Percentiles rank a stretch among this genome's conserved stretches.
These are phyloP conservation scores for Lepas anatifera DNA, from an alignment of 2,888 invertebrate genomes.

Conservation along the genomic window DNA sequence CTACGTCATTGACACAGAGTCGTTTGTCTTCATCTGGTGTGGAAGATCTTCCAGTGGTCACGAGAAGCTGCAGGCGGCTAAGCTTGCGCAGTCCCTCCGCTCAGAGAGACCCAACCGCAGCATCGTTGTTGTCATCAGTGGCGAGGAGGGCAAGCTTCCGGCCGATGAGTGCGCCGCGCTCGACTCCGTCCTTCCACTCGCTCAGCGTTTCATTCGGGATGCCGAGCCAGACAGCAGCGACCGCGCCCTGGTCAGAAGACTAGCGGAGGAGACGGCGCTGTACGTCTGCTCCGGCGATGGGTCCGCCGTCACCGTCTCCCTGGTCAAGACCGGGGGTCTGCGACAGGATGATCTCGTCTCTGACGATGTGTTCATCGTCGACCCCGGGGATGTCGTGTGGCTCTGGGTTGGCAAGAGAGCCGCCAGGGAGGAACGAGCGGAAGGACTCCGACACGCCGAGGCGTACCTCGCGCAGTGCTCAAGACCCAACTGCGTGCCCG, in stretches of 20 bases:
- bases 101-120: constrained; percentile 39
- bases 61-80: constrained; percentile 64
- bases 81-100: constrained; percentile 55
- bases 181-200: constrained; percentile 44
- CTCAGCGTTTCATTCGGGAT: constrained; percentile 26
- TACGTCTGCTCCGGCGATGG: constrained; percentile 63
- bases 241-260: constrained; percentile 18
- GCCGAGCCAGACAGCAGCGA: constrained; percentile 21
- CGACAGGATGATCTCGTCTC: constrained; percentile 58
- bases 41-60: constrained; percentile 66
- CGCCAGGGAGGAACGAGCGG: constrained; percentile 57
- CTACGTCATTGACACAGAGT: constrained; percentile 61
- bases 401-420: constrained; percentile 77
- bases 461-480: constrained; percentile 73
- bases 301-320: constrained; percentile 71
- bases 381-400: constrained; percentile 75
- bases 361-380: constrained; percentile 59
- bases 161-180: constrained; percentile 49
- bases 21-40: constrained; percentile 71
- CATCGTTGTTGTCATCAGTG: constrained; percentile 71
- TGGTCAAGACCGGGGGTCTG: constrained; percentile 71
- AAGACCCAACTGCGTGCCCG: constrained; percentile 56
- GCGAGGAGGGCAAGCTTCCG: constrained; percentile 65
- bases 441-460: constrained; percentile 76
- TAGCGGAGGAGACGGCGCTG: constrained; percentile 42